Conservation (phyloP, 2,113 vertebrate genomes). For the Ammodytes marinus region DNA sequence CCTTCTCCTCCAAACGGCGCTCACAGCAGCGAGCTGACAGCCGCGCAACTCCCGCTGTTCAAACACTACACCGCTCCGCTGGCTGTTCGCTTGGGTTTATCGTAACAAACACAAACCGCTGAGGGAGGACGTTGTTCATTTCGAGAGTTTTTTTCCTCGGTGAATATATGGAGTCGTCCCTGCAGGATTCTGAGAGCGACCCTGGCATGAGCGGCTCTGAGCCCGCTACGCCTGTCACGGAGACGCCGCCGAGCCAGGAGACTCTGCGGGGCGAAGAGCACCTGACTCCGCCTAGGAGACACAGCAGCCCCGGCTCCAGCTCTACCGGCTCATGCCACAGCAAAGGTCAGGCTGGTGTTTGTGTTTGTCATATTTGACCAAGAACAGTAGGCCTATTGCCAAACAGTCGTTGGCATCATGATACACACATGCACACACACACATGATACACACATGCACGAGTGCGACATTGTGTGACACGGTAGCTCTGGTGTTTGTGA, state of each 20-base stretch:
- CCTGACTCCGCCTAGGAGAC: conserved; percentile 79
- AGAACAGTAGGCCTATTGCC: too few relatives aligned
- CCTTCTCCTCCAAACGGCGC: conserved; percentile 43
- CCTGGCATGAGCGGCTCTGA: conserved; percentile 84
- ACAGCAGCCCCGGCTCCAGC: conserved; percentile 85
- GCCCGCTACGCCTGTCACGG: conserved; percentile 80
- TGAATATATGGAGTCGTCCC: conserved; percentile 87
- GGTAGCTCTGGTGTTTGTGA: background rate
- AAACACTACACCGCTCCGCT: background rate
- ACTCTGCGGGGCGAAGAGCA: conserved; percentile 81
- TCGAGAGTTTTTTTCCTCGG: conserved; percentile 2
- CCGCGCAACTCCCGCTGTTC: conserved; percentile 13
- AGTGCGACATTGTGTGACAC: too few relatives aligned
- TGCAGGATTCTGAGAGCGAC: conserved; percentile 84
- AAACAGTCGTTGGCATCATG: too few relatives aligned
- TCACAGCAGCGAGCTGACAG: conserved; percentile 24
- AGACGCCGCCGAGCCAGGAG: conserved; percentile 83
- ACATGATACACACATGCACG: background rate
- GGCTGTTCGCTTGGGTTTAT: background rate
- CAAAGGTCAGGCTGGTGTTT: conserved; percentile 78
- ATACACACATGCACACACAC: background rate
- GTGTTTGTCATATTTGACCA: background rate
- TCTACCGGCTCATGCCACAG: conserved; percentile 77
- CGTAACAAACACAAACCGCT: background rate
- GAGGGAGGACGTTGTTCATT: background rate